Evolutionary conservation across 2,113 vertebrate genomes (phyloP), one percentile per base, ranked within the genome.

Genomic region (Morphnarchus princeps): DNA sequence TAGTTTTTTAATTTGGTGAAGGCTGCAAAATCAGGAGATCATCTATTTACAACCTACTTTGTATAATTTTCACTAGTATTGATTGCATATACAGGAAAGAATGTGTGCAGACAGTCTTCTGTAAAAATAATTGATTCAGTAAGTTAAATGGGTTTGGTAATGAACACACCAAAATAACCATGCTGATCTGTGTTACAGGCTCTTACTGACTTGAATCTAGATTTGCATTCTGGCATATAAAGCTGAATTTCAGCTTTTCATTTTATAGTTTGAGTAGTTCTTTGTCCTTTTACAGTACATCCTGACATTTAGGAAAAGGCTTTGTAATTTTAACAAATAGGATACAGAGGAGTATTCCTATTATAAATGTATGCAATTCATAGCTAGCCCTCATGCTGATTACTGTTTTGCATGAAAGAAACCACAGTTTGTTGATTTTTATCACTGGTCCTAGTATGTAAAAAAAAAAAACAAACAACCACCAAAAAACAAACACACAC

Each of bases 251-350:
- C 77, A 90, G 42, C 24, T 90, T 90, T 80, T 83, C 10, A 7
- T 73, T 86, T 85, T 59, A 49, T 42, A 24, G 19, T 90, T 94
- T 71, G 54, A 73, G 38, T 42, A 49, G 25, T 70, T 88, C 80
- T 74, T 42, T 61, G 7, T 95, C 77, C 94, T 95, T 95, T 92
- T 93, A 72, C 78, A 67, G 76, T 72, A 67, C 40, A 52, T 24
- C 54, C 65, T 96, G 95, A 95, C 89, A 95, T 89, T 97, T 93
- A 61, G 58, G 67, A 79, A 84, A 91, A 90, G 21, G 19, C n/a
- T 95, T 84, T 63, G 28, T 79, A 71, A 85, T 91, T 95, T 78
- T 63, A 95, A 89, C 65, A 90, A 96, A 88, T 0, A 42, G 76
- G 42, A 92, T 90, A 66, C 32, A 74, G 61, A 82, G 77, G 24